A percentile compares a stretch with the other conserved stretches of the same genome.
Conservation (phyloP, 2,797 vertebrate species). For the Tiaroga cobitis region DNA sequence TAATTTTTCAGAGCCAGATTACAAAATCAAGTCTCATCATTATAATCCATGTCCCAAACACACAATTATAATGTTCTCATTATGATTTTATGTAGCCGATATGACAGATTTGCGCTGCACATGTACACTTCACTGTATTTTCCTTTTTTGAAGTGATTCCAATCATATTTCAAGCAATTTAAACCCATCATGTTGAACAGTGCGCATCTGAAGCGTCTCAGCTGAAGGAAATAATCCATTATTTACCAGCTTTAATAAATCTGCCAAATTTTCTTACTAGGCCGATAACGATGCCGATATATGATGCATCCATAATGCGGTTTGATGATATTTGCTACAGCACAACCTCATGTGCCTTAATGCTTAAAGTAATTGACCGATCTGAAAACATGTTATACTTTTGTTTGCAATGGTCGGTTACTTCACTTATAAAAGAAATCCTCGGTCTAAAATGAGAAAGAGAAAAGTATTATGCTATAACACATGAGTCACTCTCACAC, state of each 20-base stretch:
- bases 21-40: too few relatives aligned
- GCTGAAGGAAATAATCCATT: too few relatives aligned
- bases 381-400: neutral
- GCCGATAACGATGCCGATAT: too few relatives aligned
- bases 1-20: too few relatives aligned
- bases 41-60: too few relatives aligned
- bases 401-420: neutral
- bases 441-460: neutral
- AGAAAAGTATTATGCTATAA: neutral
- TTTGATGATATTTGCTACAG: neutral
- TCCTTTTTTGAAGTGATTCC: neutral
- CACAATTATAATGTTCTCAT: too few relatives aligned
- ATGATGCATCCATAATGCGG: neutral
- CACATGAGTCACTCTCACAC: slow-evolving; percentile 1
- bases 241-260: too few relatives aligned
- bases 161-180: neutral
- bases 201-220: too few relatives aligned
- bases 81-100: neutral
- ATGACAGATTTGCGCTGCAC: neutral
- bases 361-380: neutral
- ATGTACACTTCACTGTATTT: neutral
- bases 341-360: neutral
- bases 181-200: too few relatives aligned
- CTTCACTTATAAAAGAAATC: slow-evolving; percentile 5
- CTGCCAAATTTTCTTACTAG: too few relatives aligned